Conservation (phyloP, 2,113 vertebrate genomes). For the Leucoraja erinaceus region DNA sequence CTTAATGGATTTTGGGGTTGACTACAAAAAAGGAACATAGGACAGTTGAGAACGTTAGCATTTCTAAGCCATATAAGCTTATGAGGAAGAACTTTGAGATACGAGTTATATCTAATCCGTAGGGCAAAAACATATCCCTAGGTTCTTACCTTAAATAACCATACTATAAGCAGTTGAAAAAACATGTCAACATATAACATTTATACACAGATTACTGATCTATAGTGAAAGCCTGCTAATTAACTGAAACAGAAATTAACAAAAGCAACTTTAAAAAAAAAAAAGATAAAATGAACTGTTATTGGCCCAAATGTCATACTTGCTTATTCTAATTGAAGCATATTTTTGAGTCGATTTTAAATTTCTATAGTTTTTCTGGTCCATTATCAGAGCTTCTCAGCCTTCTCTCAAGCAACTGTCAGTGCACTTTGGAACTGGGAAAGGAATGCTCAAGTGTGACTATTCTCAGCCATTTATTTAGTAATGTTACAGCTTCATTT, state of each 20-base stretch:
- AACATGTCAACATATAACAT: neutral
- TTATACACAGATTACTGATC: conserved; percentile 5
- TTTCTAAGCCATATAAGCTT: neutral
- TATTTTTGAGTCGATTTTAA: neutral
- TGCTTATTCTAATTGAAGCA: neutral
- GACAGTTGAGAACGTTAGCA: neutral
- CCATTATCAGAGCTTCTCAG: neutral
- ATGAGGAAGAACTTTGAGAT: neutral
- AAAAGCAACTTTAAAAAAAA: too few species aligned
- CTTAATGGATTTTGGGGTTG: conserved; percentile 88
- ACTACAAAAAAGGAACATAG: conserved; percentile 58
- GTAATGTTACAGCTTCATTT: neutral
- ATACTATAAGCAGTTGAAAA: neutral
- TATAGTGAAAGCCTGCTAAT: neutral
- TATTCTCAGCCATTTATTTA: neutral
- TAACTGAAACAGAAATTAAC: neutral
- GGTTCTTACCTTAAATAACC: neutral
- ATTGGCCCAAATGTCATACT: neutral
- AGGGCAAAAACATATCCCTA: neutral
- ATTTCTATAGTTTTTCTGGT: neutral
- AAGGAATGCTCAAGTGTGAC: neutral
- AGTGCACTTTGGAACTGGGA: neutral
- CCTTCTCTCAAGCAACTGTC: neutral
- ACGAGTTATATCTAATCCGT: neutral
- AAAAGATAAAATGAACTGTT: neutral